Evolutionary conservation across 2,797 vertebrate species (phyloP).

Genomic region (Miichthys miiuy): DNA sequence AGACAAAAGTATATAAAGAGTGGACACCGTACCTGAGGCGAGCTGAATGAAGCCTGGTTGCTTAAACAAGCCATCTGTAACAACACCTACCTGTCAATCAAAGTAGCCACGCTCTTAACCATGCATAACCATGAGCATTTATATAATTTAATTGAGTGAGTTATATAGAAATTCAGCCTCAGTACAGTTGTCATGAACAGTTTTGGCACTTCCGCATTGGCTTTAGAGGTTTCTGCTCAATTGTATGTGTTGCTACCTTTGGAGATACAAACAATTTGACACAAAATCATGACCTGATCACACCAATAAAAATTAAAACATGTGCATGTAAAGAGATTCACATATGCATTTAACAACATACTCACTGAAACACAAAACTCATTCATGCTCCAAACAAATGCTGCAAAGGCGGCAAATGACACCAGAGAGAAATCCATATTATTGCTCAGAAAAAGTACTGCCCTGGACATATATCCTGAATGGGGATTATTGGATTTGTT

Average conservation of each 20-base stretch:
- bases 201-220: too few species aligned
- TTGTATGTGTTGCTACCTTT: neutral
- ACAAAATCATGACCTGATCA: neutral
- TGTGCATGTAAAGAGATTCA: neutral
- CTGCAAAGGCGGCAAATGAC: conserved; percentile 31
- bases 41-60: too few species aligned
- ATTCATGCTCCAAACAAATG: conserved; percentile 10
- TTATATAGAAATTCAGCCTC: too few species aligned
- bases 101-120: too few species aligned
- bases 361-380: conserved; percentile 17
- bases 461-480: conserved; percentile 37
- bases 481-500: conserved; percentile 42
- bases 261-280: neutral
- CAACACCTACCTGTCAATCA: too few species aligned
- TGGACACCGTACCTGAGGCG: too few species aligned
- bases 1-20: too few species aligned
- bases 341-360: neutral
- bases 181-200: too few species aligned
- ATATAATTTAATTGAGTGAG: too few species aligned
- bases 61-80: too few species aligned
- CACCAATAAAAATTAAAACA: neutral
- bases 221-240: neutral
- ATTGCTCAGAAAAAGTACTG: conserved; percentile 28
- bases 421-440: conserved; percentile 48
- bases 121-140: too few species aligned